phyloP scores from a whole-genome alignment of 2,113 vertebrate species.

The Anas platyrhynchos region DNA sequence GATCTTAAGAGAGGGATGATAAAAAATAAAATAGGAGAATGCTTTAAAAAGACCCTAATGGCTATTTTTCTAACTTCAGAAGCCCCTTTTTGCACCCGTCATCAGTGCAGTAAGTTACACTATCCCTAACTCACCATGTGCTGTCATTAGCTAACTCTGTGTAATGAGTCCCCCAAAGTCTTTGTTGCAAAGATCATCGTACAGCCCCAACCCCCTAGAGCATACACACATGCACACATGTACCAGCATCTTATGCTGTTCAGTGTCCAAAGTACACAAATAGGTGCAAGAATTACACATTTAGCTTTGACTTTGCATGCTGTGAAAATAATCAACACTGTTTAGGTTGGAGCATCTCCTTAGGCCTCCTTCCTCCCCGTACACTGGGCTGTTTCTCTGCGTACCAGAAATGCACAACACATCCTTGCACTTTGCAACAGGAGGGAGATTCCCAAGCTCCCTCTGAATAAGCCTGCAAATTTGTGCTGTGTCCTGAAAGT shows the following conservation, averaged over 20 bases:
- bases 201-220: neutral
- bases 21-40: neutral
- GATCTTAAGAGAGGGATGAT: neutral
- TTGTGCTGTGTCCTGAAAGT: neutral
- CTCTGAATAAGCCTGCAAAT: neutral
- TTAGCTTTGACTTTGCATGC: neutral
- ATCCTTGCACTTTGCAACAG: neutral
- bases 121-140: neutral
- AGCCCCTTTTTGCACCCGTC: neutral
- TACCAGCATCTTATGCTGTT: fast-evolving
- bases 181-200: neutral
- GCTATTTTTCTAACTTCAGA: neutral
- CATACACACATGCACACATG: fast-evolving
- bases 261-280: neutral
- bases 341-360: neutral
- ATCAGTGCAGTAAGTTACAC: neutral
- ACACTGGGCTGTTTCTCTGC: neutral
- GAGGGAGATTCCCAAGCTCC: neutral
- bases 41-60: neutral
- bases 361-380: neutral
- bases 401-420: neutral
- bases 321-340: neutral
- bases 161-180: neutral
- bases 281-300: fast-evolving
- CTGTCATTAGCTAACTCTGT: neutral